These are phyloP conservation scores for Aurelia sp. DNA, from an alignment of 30 jellyfish, hydroid and myxozoan species.

Conservation along the genomic window DNA sequence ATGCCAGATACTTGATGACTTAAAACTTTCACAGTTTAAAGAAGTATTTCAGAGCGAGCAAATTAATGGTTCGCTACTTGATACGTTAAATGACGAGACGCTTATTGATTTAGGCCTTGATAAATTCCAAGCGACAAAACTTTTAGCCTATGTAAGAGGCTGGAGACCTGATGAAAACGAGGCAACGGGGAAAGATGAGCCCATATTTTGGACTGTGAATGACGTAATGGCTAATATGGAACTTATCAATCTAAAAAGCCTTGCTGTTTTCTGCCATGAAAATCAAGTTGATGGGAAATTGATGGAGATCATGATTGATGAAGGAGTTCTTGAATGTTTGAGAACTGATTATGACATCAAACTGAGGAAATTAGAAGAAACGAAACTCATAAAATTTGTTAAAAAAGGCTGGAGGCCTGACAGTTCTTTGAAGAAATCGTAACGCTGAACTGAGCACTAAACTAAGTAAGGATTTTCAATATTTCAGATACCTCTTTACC, in stretches of 20 bases:
- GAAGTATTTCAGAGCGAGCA: conserved; percentile 58
- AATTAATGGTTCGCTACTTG: conserved; percentile 58
- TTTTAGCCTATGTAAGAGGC: conserved; percentile 39
- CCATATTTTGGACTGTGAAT: conserved; percentile 33
- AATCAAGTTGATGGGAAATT: conserved; percentile 68
- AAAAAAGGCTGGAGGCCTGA: conserved; percentile 79
- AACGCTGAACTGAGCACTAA: background rate
- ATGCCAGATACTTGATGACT: conserved; percentile 19
- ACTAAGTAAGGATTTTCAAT: too few species aligned
- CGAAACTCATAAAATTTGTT: conserved; percentile 50
- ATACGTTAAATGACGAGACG: conserved; percentile 16
- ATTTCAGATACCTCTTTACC: too few species aligned
- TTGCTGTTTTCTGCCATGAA: conserved; percentile 56
- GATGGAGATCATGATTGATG: conserved; percentile 33
- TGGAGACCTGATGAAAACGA: conserved; percentile 58
- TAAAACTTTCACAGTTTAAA: conserved; percentile 32
- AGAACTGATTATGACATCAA: conserved; percentile 17
- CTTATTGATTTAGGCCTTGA: conserved; percentile 34
- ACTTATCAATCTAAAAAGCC: conserved; percentile 14
- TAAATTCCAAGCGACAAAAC: conserved; percentile 57
- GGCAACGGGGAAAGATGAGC: conserved; percentile 5
- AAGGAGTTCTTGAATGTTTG: conserved; percentile 27
- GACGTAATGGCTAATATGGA: conserved; percentile 47
- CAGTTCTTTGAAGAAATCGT: background rate
- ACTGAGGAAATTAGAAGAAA: conserved; percentile 43